Percentiles rank a stretch among this genome's conserved stretches.
Evolutionary conservation across 2,797 vertebrate species (phyloP).

Genomic region (Sebastes iracundus): DNA sequence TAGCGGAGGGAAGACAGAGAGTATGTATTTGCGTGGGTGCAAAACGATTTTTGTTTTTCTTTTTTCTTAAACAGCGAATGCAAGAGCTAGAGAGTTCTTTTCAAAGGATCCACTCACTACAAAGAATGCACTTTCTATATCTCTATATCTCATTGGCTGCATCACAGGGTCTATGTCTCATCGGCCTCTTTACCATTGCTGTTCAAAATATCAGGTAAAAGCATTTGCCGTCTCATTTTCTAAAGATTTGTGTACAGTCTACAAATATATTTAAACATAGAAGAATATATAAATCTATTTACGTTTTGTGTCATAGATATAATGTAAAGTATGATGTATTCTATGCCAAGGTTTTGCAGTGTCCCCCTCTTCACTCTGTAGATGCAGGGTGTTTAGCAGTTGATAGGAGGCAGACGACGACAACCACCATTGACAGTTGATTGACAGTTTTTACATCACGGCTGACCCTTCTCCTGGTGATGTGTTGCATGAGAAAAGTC

Average conservation of each 20-base stretch:
- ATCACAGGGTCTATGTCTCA: slow-evolving; percentile 81
- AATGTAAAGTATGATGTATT: slow-evolving; percentile 83
- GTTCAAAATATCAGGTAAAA: slow-evolving; percentile 83
- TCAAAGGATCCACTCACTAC: slow-evolving; percentile 79
- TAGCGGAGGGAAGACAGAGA: slow-evolving; percentile 75
- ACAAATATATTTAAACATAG: slow-evolving; percentile 85
- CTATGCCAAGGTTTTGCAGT: slow-evolving; percentile 85
- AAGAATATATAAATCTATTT: slow-evolving; percentile 85
- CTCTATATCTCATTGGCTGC: slow-evolving; percentile 79
- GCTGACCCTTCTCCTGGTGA: slow-evolving; percentile 60
- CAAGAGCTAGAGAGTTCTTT: slow-evolving; percentile 75
- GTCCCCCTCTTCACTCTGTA: slow-evolving; percentile 77
- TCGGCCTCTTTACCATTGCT: slow-evolving; percentile 76
- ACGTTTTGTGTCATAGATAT: slow-evolving; percentile 85
- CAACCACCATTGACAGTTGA: slow-evolving; percentile 36
- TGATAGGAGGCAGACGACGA: slow-evolving; percentile 56
- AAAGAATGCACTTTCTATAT: slow-evolving; percentile 87
- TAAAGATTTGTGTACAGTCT: slow-evolving; percentile 84
- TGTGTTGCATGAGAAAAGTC: slow-evolving; percentile 75
- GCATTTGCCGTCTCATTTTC: slow-evolving; percentile 82
- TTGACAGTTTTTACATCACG: slow-evolving; percentile 47
- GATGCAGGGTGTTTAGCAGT: slow-evolving; percentile 69
- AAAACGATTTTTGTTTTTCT: slow-evolving; percentile 29
- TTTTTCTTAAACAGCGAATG: slow-evolving; percentile 64
- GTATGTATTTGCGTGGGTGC: slow-evolving; percentile 74